Conservation (phyloP, 2,797 vertebrate species). For the Molossus molossus region DNA sequence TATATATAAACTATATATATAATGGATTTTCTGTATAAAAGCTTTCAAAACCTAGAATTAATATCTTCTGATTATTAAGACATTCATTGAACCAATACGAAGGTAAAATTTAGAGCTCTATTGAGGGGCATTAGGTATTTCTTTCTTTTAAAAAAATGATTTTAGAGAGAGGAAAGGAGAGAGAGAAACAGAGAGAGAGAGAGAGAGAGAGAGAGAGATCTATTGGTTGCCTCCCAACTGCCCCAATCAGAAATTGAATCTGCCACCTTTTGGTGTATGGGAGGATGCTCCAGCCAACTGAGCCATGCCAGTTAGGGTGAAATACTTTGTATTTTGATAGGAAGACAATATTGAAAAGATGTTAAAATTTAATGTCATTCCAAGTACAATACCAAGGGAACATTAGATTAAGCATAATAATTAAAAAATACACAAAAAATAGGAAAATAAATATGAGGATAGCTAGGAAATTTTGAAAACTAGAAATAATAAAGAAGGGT, state of each 20-base stretch:
- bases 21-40: neutral
- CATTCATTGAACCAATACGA: neutral
- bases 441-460: neutral
- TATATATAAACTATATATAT: neutral
- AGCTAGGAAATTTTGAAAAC: neutral
- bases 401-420: neutral
- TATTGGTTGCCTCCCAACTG: too few relatives aligned
- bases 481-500: neutral
- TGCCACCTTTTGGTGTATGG: too few relatives aligned
- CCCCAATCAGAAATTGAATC: too few relatives aligned
- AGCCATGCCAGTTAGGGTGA: too few relatives aligned
- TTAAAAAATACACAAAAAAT: slow-evolving; percentile 7
- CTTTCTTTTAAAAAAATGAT: too few relatives aligned
- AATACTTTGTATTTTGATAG: neutral
- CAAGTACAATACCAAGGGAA: neutral
- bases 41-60: slow-evolving; percentile 7
- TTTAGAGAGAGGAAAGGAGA: too few relatives aligned
- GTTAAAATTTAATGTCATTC: slow-evolving; percentile 12
- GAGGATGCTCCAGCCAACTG: too few relatives aligned
- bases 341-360: neutral
- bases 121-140: neutral
- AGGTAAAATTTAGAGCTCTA: neutral
- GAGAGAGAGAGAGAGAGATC: too few relatives aligned
- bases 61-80: neutral
- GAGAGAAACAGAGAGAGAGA: too few relatives aligned